These are phyloP conservation scores for Potorous gilbertii DNA, from an alignment of 2,797 vertebrate species.

Conservation along the genomic window DNA sequence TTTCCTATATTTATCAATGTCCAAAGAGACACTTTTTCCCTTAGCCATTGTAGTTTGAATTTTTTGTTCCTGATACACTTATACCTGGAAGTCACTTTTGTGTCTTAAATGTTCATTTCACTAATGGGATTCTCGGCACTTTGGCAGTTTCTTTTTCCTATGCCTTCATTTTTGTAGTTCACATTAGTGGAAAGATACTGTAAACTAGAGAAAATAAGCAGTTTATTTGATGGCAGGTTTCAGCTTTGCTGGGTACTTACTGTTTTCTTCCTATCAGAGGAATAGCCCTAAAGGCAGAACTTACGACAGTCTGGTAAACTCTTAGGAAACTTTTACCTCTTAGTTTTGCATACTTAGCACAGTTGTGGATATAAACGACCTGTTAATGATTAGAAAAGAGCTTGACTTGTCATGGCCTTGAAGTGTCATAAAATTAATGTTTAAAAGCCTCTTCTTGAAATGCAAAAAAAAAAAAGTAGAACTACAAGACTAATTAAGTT, in stretches of 20 bases:
- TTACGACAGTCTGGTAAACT: background rate
- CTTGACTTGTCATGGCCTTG: background rate
- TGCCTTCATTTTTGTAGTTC: background rate
- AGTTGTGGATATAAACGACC: background rate
- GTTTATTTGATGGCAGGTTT: background rate
- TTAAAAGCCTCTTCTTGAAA: background rate
- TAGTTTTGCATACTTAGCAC: background rate
- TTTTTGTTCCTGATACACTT: background rate
- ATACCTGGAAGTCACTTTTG: constrained; percentile 8
- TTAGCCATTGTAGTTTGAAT: background rate
- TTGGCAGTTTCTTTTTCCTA: background rate
- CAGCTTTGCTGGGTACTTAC: background rate
- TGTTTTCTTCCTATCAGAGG: background rate
- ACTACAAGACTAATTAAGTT: background rate
- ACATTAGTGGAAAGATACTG: background rate
- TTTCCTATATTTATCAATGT: background rate
- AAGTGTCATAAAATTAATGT: background rate
- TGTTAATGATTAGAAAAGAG: background rate
- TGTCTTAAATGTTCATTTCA: constrained; percentile 9
- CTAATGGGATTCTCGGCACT: background rate
- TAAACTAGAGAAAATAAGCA: background rate
- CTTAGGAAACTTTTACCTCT: background rate
- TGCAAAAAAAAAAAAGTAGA: background rate
- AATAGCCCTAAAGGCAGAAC: background rate
- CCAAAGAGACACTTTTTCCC: background rate